These are phyloP conservation scores for Cyrtorhinus lividipennis DNA, from an alignment of 1,140 invertebrate genomes.

Conservation along the genomic window DNA sequence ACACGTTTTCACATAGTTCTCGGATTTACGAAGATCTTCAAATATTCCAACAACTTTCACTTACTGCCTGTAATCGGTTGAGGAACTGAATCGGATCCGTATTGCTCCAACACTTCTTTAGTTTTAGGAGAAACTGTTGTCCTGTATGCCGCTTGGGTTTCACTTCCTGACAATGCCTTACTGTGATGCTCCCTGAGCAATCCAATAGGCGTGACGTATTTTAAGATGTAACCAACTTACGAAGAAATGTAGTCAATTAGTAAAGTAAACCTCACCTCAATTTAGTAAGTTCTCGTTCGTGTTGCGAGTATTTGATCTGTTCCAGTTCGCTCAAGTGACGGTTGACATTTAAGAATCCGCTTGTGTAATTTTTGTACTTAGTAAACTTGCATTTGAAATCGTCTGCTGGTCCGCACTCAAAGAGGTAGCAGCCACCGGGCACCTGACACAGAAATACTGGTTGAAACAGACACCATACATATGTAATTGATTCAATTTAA, in stretches of 20 bases:
- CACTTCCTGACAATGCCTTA: no score
- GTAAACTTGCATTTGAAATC: slow-evolving; percentile 90
- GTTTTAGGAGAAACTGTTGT: neutral
- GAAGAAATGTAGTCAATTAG: no score
- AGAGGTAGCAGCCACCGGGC: slow-evolving; percentile 77
- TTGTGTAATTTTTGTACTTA: slow-evolving; percentile 74
- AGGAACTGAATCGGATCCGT: no score
- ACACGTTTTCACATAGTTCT: no score
- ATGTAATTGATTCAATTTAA: no score
- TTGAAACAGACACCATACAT: no score
- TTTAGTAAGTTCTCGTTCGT: slow-evolving; percentile 64
- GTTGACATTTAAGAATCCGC: slow-evolving; percentile 56
- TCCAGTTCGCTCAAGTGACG: slow-evolving; percentile 35
- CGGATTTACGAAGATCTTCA: no score
- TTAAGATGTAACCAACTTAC: no score
- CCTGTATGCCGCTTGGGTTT: neutral
- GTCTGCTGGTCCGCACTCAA: slow-evolving; percentile 73
- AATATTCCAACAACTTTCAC: no score
- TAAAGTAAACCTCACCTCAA: slow-evolving; percentile 39
- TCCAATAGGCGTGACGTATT: no score
- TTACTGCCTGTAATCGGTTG: no score
- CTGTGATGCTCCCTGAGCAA: no score
- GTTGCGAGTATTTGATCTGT: slow-evolving; percentile 53
- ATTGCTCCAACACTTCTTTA: neutral
- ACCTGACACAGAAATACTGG: slow-evolving; percentile 53